These are phyloP conservation scores for Bimastos eiseni DNA, from an alignment of 2,888 invertebrate genomes.

Conservation along the genomic window DNA sequence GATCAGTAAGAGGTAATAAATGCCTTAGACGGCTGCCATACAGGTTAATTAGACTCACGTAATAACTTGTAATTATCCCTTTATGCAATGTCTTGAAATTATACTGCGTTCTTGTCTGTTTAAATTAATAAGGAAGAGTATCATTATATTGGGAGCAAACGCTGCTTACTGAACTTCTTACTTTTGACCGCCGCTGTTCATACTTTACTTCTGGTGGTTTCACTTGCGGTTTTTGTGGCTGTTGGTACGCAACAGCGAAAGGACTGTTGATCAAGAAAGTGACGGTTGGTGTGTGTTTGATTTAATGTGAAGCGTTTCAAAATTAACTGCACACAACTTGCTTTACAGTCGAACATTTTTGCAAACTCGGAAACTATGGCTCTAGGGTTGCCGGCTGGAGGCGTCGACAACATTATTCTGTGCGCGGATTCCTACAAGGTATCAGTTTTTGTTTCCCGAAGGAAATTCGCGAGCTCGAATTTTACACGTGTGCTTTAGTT, in stretches of 20 bases:
- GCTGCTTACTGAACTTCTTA: neutral
- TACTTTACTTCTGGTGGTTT: neutral
- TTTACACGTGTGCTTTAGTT: neutral
- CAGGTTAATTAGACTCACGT: no score
- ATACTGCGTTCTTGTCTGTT: no score
- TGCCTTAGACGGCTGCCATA: no score
- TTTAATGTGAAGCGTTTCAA: neutral
- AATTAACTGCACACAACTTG: conserved; percentile 1
- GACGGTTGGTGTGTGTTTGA: neutral
- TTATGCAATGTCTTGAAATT: no score
- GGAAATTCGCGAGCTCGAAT: neutral
- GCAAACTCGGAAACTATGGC: neutral
- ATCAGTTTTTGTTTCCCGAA: neutral
- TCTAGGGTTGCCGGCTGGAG: conserved; percentile 20
- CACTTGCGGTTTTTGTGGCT: neutral
- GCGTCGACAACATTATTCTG: conserved; percentile 32
- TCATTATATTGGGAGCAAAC: neutral
- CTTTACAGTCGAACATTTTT: neutral
- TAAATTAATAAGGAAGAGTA: neutral
- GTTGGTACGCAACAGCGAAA: neutral
- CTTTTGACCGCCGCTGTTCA: neutral
- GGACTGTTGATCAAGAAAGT: neutral
- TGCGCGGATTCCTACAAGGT: conserved; percentile 37
- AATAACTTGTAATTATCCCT: no score
- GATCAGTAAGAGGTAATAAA: no score